phyloP scores from a whole-genome alignment of 2,113 vertebrate genomes.

The Malurus alboscapulatus region DNA sequence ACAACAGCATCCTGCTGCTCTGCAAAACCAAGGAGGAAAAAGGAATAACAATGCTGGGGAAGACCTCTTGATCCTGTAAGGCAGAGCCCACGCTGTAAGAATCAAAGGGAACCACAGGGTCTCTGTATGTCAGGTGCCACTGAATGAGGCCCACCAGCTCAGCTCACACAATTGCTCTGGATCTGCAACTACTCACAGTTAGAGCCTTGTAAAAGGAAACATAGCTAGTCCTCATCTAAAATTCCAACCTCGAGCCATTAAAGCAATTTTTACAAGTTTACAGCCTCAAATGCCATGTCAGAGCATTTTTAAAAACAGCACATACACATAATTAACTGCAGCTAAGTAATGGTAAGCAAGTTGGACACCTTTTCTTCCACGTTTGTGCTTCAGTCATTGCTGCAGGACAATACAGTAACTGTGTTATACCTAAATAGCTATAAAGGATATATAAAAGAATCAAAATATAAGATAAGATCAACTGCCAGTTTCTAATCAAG shows the following conservation, averaged over 20 bases:
- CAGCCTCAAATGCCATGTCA: neutral
- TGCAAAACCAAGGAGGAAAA: neutral
- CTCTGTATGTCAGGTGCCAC: neutral
- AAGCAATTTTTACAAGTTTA: neutral
- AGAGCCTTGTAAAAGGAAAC: neutral
- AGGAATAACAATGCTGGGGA: neutral
- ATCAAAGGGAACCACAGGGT: neutral
- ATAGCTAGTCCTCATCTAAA: neutral
- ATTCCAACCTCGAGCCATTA: neutral
- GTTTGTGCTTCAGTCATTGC: neutral
- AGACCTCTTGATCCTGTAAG: neutral
- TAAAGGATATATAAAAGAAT: neutral
- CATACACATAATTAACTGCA: neutral
- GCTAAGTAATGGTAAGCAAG: neutral
- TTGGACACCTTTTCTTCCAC: neutral
- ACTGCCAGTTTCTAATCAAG: neutral
- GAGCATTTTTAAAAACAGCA: neutral
- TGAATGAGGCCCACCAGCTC: neutral
- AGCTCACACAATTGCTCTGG: neutral
- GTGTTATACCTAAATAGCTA: neutral
- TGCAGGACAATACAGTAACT: neutral
- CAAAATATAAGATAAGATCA: neutral
- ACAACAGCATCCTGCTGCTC: neutral
- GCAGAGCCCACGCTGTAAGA: neutral
- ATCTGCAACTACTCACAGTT: neutral